phyloP scores from a whole-genome alignment of 2,797 vertebrate genomes.

The Hypotaenidia philippensis region DNA sequence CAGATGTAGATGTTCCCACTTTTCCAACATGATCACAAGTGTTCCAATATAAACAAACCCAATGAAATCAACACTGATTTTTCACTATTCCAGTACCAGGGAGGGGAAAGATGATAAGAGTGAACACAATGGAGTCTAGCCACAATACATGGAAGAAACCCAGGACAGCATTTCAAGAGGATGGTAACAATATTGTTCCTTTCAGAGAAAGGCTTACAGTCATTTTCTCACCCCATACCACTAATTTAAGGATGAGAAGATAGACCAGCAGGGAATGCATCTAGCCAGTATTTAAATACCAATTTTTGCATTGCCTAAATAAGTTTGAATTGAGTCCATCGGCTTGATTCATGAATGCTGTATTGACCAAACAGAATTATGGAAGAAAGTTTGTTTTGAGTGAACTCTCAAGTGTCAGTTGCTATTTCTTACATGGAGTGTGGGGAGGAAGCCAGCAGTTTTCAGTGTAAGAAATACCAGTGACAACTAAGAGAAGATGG shows the following conservation, averaged over 20 bases:
- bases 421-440: conserved; percentile 48
- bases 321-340: conserved; percentile 21
- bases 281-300: conserved; percentile 9
- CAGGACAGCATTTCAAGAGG: conserved; percentile 7
- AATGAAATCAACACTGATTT: neutral
- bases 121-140: neutral
- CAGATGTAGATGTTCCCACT: neutral
- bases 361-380: conserved; percentile 44
- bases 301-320: conserved; percentile 32
- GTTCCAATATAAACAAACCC: conserved; percentile 18
- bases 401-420: conserved; percentile 26
- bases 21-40: conserved; percentile 8
- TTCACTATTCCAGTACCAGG: conserved; percentile 28
- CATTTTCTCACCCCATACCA: conserved; percentile 15
- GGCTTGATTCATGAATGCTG: conserved; percentile 69
- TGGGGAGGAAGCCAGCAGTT: neutral
- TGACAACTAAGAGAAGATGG: conserved; percentile 22
- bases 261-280: neutral
- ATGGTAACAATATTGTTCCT: neutral
- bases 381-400: neutral
- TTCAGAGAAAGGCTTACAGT: conserved; percentile 24
- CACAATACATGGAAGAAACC: conserved; percentile 16
- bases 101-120: neutral
- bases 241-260: conserved; percentile 44
- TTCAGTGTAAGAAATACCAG: conserved; percentile 36